phyloP scores from a whole-genome alignment of 2,797 vertebrate genomes.

The Sebastolobus alascanus region DNA sequence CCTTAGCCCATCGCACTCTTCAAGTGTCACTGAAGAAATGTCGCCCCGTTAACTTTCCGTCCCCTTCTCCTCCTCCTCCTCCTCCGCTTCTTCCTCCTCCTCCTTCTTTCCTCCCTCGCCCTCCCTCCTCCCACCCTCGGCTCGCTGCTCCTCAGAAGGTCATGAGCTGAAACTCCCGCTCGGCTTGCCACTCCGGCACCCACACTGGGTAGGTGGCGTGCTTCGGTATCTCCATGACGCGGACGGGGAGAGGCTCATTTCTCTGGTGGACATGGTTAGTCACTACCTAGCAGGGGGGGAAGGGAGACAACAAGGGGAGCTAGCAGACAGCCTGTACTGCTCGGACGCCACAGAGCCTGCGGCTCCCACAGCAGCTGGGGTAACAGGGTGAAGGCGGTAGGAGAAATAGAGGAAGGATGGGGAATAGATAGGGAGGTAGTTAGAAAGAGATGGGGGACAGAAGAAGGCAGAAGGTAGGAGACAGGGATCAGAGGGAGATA shows the following conservation, averaged over 20 bases:
- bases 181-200: slow-evolving; percentile 89
- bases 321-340: slow-evolving; percentile 86
- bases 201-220: slow-evolving; percentile 91
- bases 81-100: slow-evolving; percentile 17
- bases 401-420: slow-evolving; percentile 43
- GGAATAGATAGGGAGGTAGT: slow-evolving; percentile 41
- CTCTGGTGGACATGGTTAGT: slow-evolving; percentile 89
- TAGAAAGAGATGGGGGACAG: slow-evolving; percentile 40
- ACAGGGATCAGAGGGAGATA: slow-evolving; percentile 6
- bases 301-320: slow-evolving; percentile 89
- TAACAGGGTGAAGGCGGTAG: slow-evolving; percentile 56
- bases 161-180: slow-evolving; percentile 91
- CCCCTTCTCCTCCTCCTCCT: slow-evolving; percentile 13
- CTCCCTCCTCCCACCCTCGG: slow-evolving; percentile 71
- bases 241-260: slow-evolving; percentile 86
- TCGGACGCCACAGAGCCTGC: slow-evolving; percentile 75
- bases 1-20: slow-evolving; percentile 70
- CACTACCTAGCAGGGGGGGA: slow-evolving; percentile 90
- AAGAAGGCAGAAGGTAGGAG: slow-evolving; percentile 25
- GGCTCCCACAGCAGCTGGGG: slow-evolving; percentile 78
- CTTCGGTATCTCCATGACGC: slow-evolving; percentile 89
- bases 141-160: slow-evolving; percentile 88
- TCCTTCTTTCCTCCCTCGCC: slow-evolving; percentile 49
- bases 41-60: slow-evolving; percentile 59
- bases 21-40: slow-evolving; percentile 78